Conservation (phyloP, 2,888 invertebrate genomes). For the Euspilapteryx auroguttella region DNA sequence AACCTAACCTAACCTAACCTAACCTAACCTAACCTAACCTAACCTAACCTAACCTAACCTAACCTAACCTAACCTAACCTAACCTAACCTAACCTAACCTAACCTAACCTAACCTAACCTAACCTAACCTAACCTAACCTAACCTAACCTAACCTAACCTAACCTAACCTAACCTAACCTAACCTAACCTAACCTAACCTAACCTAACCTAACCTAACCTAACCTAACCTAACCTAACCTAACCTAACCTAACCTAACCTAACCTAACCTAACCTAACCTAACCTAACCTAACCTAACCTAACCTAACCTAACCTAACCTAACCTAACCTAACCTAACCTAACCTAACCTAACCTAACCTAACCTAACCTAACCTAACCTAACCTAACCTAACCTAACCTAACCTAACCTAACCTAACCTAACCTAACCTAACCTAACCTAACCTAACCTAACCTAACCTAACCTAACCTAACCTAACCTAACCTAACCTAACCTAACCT, state of each 20-base stretch:
- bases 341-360: conserved; percentile 4
- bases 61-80: conserved; percentile 3
- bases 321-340: conserved; percentile 3
- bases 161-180: conserved; percentile 4
- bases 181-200: conserved; percentile 6
- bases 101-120: conserved; percentile 1
- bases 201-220: conserved; percentile 2
- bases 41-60: conserved; percentile 1
- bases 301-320: conserved; percentile 2
- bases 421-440: conserved; percentile 4
- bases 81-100: conserved; percentile 3
- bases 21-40: too few species aligned
- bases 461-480: conserved; percentile 4
- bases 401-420: conserved; percentile 4
- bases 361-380: conserved; percentile 4
- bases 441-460: conserved; percentile 4
- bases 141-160: too few species aligned
- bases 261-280: conserved; percentile 3
- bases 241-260: conserved; percentile 5
- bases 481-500: conserved; percentile 4
- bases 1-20: too few species aligned
- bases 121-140: not conserved
- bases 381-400: conserved; percentile 4
- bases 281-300: conserved; percentile 1
- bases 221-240: conserved; percentile 6